Conservation (phyloP, 2,888 invertebrate genomes). For the Therioaphis trifolii region DNA sequence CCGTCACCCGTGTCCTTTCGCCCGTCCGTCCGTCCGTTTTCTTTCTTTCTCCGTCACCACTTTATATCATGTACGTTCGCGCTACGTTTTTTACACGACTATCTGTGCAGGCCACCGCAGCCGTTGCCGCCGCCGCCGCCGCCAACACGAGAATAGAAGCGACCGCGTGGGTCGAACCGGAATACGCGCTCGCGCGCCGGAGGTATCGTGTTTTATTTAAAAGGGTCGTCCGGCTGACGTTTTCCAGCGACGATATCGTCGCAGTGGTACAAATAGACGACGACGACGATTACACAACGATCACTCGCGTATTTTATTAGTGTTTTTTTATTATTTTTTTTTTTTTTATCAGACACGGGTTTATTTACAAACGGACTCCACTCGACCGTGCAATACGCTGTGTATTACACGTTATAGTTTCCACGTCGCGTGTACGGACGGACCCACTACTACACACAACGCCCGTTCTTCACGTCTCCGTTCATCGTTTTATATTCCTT, state of each 20-base stretch:
- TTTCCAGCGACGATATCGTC: constrained; percentile 20
- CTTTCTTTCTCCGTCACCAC: neutral
- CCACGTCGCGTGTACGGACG: neutral
- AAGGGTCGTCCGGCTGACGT: constrained; percentile 50
- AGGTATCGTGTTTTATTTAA: constrained; percentile 52
- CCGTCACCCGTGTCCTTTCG: neutral
- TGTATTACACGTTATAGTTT: constrained; percentile 3
- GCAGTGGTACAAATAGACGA: constrained; percentile 10
- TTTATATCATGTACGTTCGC: too few species aligned
- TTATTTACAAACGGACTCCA: constrained; percentile 24
- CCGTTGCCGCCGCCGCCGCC: neutral
- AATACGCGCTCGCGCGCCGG: constrained; percentile 40
- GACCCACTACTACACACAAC: neutral
- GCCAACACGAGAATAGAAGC: constrained; percentile 36
- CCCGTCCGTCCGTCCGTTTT: neutral
- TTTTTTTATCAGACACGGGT: neutral
- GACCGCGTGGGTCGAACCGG: constrained; percentile 49
- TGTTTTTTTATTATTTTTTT: neutral
- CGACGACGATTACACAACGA: constrained; percentile 22
- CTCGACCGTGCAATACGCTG: neutral
- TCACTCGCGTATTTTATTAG: constrained; percentile 32
- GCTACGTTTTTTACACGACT: neutral
- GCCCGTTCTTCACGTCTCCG: too few species aligned
- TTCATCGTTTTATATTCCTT: neutral
- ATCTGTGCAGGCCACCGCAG: too few species aligned